Evolutionary conservation across 2,113 vertebrate species (phyloP), one percentile per base, ranked within the genome.

Genomic region (Vidua chalybeata): DNA sequence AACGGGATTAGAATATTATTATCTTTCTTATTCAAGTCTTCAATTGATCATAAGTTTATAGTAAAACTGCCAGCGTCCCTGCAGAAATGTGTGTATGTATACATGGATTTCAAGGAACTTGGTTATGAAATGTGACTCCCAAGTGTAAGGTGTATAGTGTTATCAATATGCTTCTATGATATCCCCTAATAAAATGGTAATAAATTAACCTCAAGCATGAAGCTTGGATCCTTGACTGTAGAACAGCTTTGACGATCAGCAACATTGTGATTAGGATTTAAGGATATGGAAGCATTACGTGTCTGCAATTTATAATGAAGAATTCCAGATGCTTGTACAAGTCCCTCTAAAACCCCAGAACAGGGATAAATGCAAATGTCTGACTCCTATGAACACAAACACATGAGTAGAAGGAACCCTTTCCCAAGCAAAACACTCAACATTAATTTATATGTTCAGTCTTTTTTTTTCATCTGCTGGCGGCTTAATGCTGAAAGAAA

Each of bases 401-500:
- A 54, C 6, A 39, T 2, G 23, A 77, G 56, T 51, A 62, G 39
- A 76, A 84, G 41, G 39, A 78, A 20, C 24, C 7, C 28, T 43
- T n/a, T 86, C 75, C 73, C 89, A 84, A 61, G 55, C n/a, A 79
- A 77, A 58, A 16, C 24, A 37, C 52, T 14, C 28, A 86, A 13
- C 61, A 80, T 87, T 79, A 37, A 48, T 94, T 95, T 97, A 78
- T 78, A 91, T 92, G 72, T 82, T 93, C 27, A 41, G 85, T 51
- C 43, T 89, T 91, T 51, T 63, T 66, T 63, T 89, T 96, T 93
- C 35, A 84, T 96, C 91, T 0, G 17, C 72, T 96, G 82, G 79
- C 22, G 6, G 83, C 77, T 78, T 94, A 93, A 96, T 68, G 51
- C 80, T 95, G 67, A 95, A 96, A 79, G 96, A 82, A 96, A 93